These are phyloP conservation scores for Pseudomyrmex concolor DNA, from an alignment of 1,140 invertebrate genomes.

Conservation along the genomic window DNA sequence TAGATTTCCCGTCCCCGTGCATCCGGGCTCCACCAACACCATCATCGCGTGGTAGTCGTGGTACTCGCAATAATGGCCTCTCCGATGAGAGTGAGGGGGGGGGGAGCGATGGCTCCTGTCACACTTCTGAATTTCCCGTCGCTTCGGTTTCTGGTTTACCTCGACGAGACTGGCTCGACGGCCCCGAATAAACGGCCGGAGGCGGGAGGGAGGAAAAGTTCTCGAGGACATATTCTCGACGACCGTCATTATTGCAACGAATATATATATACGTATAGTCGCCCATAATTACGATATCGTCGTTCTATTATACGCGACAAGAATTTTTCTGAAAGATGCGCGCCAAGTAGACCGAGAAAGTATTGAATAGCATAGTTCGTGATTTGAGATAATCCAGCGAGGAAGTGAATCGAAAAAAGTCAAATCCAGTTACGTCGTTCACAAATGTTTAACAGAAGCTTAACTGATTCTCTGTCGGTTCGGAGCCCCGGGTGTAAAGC, in stretches of 20 bases:
- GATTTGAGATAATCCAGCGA: too few relatives aligned
- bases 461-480: constrained; percentile 1
- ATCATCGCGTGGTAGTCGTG: constrained; percentile 23
- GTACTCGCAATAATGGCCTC: constrained; percentile 58
- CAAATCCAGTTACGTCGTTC: not conserved
- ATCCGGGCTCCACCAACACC: constrained; percentile 53
- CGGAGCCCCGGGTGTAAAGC: not conserved
- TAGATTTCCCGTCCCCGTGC: constrained; percentile 75
- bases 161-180: constrained; percentile 14
- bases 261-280: too few relatives aligned
- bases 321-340: too few relatives aligned
- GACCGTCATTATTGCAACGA: constrained; percentile 27
- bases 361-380: too few relatives aligned
- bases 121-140: constrained; percentile 43
- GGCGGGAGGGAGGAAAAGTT: constrained; percentile 11
- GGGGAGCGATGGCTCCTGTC: constrained; percentile 33
- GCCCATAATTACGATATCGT: too few relatives aligned
- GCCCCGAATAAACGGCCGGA: constrained; percentile 2
- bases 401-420: not conserved
- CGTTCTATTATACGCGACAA: too few relatives aligned
- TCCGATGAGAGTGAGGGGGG: not conserved
- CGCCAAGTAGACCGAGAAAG: too few relatives aligned
- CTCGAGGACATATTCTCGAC: not conserved
- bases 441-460: constrained; percentile 17
- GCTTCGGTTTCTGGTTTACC: constrained; percentile 40